Conservation (phyloP, 2,113 vertebrate species). For the Cryptoleucopteryx plumbea region DNA sequence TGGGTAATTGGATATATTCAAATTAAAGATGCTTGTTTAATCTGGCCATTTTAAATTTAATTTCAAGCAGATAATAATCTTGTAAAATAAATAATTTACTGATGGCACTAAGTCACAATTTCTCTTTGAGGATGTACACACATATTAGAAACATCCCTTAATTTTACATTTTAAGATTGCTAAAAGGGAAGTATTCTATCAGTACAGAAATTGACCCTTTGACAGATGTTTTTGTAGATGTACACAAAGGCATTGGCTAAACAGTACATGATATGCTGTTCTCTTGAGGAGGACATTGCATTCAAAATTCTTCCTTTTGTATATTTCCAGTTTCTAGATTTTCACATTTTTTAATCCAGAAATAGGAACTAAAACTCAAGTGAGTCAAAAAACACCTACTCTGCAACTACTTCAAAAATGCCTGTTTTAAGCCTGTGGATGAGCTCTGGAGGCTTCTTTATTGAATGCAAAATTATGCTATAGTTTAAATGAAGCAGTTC, state of each 20-base stretch:
- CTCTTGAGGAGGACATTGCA: not conserved
- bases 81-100: not conserved
- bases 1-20: not conserved
- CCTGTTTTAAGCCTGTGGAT: not conserved
- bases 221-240: not conserved
- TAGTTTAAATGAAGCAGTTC: not conserved
- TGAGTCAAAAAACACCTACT: not conserved
- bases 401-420: not conserved
- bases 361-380: not conserved
- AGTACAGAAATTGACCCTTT: not conserved
- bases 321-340: not conserved
- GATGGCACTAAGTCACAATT: not conserved
- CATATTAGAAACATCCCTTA: not conserved
- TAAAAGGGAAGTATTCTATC: not conserved
- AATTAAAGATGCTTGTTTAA: not conserved
- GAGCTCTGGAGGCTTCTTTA: not conserved
- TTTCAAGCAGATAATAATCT: not conserved
- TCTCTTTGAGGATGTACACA: not conserved
- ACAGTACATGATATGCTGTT: not conserved
- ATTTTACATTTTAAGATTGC: not conserved
- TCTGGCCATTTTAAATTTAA: not conserved
- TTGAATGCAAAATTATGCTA: not conserved
- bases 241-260: not conserved
- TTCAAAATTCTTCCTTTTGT: not conserved
- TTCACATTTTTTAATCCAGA: not conserved